phyloP scores from a whole-genome alignment of 2,888 invertebrate species.

The Ophion ventricosus region DNA sequence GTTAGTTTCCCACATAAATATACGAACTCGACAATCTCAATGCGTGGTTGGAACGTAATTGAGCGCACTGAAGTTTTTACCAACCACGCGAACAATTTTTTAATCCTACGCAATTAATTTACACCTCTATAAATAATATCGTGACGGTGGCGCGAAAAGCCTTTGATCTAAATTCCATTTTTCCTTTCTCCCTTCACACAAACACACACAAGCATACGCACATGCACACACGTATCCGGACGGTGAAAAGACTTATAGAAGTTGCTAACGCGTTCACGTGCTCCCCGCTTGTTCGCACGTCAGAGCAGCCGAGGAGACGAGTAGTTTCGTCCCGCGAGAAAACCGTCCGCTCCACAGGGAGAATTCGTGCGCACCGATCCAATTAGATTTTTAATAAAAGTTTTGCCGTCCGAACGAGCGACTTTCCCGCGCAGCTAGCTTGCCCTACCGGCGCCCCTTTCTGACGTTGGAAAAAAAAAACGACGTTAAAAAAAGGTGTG shows the following conservation, averaged over 20 bases:
- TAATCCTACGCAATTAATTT: neutral
- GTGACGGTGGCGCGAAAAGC: neutral
- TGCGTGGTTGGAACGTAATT: no score
- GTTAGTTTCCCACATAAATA: conserved; percentile 9
- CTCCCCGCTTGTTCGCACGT: conserved; percentile 45
- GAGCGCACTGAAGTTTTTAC: neutral
- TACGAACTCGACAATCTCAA: no score
- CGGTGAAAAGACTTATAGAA: conserved; percentile 27
- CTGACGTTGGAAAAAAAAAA: conserved; percentile 67
- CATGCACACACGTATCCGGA: neutral
- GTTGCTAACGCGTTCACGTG: conserved; percentile 52
- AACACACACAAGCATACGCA: neutral
- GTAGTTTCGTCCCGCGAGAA: conserved; percentile 68
- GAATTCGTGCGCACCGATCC: conserved; percentile 74
- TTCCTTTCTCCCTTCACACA: neutral
- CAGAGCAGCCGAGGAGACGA: conserved; percentile 45
- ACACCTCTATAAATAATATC: conserved; percentile 17
- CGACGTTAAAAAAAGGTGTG: conserved; percentile 49
- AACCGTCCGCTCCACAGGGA: conserved; percentile 67
- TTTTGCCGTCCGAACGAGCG: conserved; percentile 74
- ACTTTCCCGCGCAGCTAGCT: conserved; percentile 27
- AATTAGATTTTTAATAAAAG: conserved; percentile 80
- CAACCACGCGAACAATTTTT: neutral
- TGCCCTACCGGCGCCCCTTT: conserved; percentile 30
- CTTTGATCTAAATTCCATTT: conserved; percentile 23